A percentile compares a stretch with the other conserved stretches of the same genome.
Conservation (phyloP, 2,888 invertebrate genomes). For the Eurytoma adleriae region DNA sequence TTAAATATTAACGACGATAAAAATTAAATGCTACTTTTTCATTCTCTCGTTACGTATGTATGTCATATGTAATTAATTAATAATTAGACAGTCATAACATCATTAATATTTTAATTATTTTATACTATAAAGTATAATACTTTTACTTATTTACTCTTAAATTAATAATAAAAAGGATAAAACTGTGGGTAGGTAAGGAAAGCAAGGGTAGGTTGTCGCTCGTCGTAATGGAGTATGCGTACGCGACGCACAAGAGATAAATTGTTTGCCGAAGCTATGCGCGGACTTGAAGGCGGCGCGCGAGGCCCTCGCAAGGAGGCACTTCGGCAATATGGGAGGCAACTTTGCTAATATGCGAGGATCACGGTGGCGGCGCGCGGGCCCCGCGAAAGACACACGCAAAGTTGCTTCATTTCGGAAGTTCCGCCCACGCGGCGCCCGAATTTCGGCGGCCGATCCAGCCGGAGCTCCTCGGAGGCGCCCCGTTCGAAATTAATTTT, state of each 20-base stretch:
- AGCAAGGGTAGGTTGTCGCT: no score
- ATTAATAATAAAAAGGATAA: neutral
- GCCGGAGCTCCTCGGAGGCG: neutral
- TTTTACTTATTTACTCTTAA: no score
- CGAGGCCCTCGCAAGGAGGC: constrained; percentile 16
- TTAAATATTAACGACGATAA: no score
- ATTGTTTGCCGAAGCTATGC: constrained; percentile 41
- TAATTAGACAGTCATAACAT: no score
- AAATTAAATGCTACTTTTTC: no score
- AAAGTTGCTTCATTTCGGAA: constrained; percentile 74
- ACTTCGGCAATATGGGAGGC: constrained; percentile 61
- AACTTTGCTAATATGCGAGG: constrained; percentile 74
- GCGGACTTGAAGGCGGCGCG: neutral
- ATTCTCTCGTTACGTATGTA: no score
- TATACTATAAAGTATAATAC: no score
- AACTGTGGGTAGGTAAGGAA: neutral
- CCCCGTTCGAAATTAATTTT: constrained; percentile 70
- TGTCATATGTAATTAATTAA: no score
- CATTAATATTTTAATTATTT: no score
- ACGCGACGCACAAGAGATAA: constrained; percentile 15
- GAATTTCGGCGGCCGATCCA: constrained; percentile 53
- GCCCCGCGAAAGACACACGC: constrained; percentile 72
- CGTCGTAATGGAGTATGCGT: no score
- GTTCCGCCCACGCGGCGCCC: constrained; percentile 44
- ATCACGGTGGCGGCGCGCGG: constrained; percentile 55